phyloP scores from a whole-genome alignment of 2,888 invertebrate species.

The Artemia sinica region DNA sequence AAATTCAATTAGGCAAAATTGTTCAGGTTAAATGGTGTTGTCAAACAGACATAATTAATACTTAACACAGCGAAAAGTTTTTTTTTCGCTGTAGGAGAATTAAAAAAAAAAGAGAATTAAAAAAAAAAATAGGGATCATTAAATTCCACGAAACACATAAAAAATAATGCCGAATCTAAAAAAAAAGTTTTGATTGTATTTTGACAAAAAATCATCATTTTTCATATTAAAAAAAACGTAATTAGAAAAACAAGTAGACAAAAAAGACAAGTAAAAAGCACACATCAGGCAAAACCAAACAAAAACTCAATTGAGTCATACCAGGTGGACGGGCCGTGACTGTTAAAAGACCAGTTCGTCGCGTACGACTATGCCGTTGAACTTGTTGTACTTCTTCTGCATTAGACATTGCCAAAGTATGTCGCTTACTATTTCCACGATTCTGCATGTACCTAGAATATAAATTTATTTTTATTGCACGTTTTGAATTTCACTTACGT shows the following conservation, averaged over 20 bases:
- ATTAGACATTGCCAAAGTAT: constrained; percentile 50
- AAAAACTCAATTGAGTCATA: constrained; percentile 31
- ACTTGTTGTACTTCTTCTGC: constrained; percentile 44
- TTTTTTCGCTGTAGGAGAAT: too few relatives aligned
- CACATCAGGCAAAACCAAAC: background rate
- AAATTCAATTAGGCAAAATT: too few relatives aligned
- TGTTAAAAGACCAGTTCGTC: constrained; percentile 63
- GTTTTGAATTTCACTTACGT: too few relatives aligned
- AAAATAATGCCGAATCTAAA: background rate
- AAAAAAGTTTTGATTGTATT: constrained; percentile 19
- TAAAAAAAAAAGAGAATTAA: too few relatives aligned
- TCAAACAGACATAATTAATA: too few relatives aligned
- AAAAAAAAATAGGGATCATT: too few relatives aligned
- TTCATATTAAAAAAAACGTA: constrained; percentile 26
- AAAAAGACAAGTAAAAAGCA: constrained; percentile 20
- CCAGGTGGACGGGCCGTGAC: constrained; percentile 75
- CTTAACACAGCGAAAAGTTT: too few relatives aligned
- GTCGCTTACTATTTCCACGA: constrained; percentile 54
- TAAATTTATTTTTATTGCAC: background rate
- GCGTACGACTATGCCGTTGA: constrained; percentile 40
- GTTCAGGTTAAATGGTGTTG: too few relatives aligned
- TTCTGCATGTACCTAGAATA: constrained; percentile 51
- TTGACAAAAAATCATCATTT: constrained; percentile 20
- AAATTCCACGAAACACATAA: too few relatives aligned
- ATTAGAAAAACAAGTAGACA: constrained; percentile 30